Evolutionary conservation across 2,888 invertebrate species (phyloP).

Genomic region (Halocaridina rubra): DNA sequence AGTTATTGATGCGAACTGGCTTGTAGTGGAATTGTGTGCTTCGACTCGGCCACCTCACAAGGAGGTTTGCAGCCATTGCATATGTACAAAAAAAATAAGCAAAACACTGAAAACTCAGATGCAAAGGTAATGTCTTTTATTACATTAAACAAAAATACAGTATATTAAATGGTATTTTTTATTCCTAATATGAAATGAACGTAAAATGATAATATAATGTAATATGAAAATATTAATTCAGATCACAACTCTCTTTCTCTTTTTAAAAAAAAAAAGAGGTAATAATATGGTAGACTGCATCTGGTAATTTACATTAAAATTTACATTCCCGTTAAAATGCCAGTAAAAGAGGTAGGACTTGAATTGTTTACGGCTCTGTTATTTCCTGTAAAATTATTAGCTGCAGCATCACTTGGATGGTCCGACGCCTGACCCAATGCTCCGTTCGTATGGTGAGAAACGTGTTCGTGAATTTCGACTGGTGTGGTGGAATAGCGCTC

Average conservation of each 20-base stretch:
- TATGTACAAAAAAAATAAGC: too few relatives aligned
- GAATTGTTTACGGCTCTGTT: not conserved
- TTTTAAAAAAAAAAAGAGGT: not conserved
- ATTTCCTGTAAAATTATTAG: not conserved
- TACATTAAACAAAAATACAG: too few relatives aligned
- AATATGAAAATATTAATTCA: not conserved
- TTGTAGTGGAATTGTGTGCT: too few relatives aligned
- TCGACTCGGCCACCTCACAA: too few relatives aligned
- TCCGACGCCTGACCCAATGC: not conserved
- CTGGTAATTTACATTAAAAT: not conserved
- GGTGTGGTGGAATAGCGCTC: not conserved
- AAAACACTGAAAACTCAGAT: too few relatives aligned
- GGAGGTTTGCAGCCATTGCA: too few relatives aligned
- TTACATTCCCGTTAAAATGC: slow-evolving; percentile 17
- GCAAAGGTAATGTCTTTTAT: too few relatives aligned
- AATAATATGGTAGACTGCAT: not conserved
- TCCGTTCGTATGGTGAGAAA: not conserved
- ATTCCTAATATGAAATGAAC: not conserved
- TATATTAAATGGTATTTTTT: not conserved
- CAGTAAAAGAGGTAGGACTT: slow-evolving; percentile 15
- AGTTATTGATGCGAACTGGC: too few relatives aligned
- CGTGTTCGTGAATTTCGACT: not conserved
- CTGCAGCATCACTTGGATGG: not conserved
- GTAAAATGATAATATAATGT: not conserved
- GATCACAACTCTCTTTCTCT: not conserved